A percentile compares a stretch with the other conserved stretches of the same genome.
Conservation (phyloP, 2,797 vertebrate species). For the Pelobates cultripes region DNA sequence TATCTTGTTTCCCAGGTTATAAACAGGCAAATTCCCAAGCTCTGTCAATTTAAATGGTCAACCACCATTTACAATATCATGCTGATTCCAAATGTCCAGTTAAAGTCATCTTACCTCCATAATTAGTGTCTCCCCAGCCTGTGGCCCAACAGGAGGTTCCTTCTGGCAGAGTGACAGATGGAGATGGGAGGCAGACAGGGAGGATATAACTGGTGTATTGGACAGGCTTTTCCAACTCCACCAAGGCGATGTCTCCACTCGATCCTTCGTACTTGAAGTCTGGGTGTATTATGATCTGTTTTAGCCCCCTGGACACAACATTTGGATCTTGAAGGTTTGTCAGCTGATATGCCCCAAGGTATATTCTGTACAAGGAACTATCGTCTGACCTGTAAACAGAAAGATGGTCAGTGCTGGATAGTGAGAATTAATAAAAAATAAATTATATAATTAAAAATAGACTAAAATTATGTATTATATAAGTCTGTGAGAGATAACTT, state of each 20-base stretch:
- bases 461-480: too few relatives aligned
- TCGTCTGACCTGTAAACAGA: too few relatives aligned
- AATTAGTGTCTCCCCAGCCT: conserved; percentile 64
- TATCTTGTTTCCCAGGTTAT: too few relatives aligned
- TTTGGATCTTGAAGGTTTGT: conserved; percentile 43
- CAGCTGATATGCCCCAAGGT: conserved; percentile 65
- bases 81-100: too few relatives aligned
- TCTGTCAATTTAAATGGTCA: too few relatives aligned
- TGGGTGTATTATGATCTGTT: conserved; percentile 66
- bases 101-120: conserved; percentile 58
- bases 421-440: neutral
- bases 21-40: too few relatives aligned
- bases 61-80: neutral
- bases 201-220: conserved; percentile 15
- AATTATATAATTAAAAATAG: too few relatives aligned
- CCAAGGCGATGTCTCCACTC: conserved; percentile 75
- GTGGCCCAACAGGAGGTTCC: conserved; percentile 65
- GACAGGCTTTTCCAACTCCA: conserved; percentile 2
- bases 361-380: conserved; percentile 5
- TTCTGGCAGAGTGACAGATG: conserved; percentile 59
- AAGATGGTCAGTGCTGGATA: neutral
- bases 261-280: conserved; percentile 71
- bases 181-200: conserved; percentile 24
- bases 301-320: conserved; percentile 46
- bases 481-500: too few relatives aligned